Evolutionary conservation across 2,797 vertebrate genomes (phyloP), one percentile per base, ranked within the genome.

Genomic region (Trematomus bernacchii): DNA sequence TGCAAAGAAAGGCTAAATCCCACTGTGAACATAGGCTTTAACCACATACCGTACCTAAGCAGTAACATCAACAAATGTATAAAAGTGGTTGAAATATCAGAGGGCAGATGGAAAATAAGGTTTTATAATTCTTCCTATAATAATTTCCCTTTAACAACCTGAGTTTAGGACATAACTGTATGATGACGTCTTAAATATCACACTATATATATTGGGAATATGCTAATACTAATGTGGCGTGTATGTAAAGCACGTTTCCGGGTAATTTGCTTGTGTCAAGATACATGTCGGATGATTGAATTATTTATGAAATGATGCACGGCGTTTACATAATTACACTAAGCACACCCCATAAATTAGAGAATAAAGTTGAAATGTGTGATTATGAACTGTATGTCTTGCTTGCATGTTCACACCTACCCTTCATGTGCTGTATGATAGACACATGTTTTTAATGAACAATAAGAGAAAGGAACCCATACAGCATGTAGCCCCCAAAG

Each of bases 291-390:
- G 33, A 75, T 69, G 47, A 72, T 75, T 75, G 68, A 48, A 72
- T 72, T 69, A 55, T 72, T 60, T 58, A 74, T 66, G 47, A 48
- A 67, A 42, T 54, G n/a, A 33, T 61, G 48, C 77, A 54, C 2
- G 16, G 63, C 58, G 78, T 3, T 3, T 57, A 53, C 66, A 69
- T 75, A 76, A 82, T 82, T 72, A 37, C 15, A 18, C 48, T 43
- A 18, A 2, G 27, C 65, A 48, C 44, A 57, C 2, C 46, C n/a
- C 47, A 71, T 83, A 54, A 75, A 77, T 76, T 63, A 40, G 44
- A 57, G 40, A 65, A 55, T 2, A 7, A 11, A 30, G 52, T 44
- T 47, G 53, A 80, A 53, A 60, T 46, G 8, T 57, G 19, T 15
- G 3, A 43, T 30, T 30, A 18, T 5, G 9, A 19, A n/a, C 33